Conservation (phyloP, 2,113 vertebrate genomes). For the Himantopus leucocephalus region DNA sequence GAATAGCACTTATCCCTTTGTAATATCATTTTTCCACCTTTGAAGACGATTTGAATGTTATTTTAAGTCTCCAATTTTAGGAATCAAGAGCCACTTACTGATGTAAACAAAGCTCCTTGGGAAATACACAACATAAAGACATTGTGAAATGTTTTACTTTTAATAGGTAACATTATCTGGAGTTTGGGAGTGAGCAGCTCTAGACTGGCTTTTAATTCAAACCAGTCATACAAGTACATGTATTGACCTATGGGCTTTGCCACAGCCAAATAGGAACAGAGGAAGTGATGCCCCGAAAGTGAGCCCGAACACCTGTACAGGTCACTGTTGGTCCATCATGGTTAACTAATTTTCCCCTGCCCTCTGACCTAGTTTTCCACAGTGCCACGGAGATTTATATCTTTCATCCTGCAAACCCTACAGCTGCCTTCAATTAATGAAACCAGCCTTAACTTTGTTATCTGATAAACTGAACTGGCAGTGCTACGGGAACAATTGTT, state of each 20-base stretch:
- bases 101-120: slow-evolving; percentile 10
- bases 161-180: background rate
- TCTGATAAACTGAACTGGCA: slow-evolving; percentile 80
- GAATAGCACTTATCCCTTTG: background rate
- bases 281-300: slow-evolving; percentile 79
- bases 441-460: slow-evolving; percentile 83
- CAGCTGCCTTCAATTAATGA: slow-evolving; percentile 90
- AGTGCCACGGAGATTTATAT: slow-evolving; percentile 70
- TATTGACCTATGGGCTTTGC: slow-evolving; percentile 70
- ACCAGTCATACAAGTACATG: slow-evolving; percentile 58
- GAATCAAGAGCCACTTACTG: background rate
- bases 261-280: slow-evolving; percentile 65
- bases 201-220: slow-evolving; percentile 65
- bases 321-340: slow-evolving; percentile 83
- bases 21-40: background rate
- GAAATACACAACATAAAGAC: background rate
- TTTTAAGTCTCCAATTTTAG: background rate
- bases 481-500: slow-evolving; percentile 80
- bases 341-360: slow-evolving; percentile 90
- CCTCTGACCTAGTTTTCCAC: slow-evolving; percentile 85
- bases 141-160: slow-evolving; percentile 32
- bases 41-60: background rate
- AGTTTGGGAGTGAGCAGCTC: background rate
- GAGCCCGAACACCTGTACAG: slow-evolving; percentile 87
- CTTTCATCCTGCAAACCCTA: slow-evolving; percentile 70